Conservation (phyloP, 2,113 vertebrate genomes). For the Takifugu flavidus region DNA sequence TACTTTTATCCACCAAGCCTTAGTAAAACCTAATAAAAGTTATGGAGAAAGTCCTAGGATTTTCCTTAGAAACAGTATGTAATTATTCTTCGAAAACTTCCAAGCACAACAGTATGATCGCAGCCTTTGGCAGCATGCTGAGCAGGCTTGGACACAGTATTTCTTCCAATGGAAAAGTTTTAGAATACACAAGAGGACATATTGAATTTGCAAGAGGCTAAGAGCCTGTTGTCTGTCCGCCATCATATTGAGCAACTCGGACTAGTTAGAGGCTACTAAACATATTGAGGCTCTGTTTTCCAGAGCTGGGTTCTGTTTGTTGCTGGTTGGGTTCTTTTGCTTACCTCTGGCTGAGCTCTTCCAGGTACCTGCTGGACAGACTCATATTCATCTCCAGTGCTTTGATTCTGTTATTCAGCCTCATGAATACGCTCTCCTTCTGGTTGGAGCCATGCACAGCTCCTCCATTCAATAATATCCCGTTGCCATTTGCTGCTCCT, state of each 20-base stretch:
- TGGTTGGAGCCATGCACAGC: constrained; percentile 92
- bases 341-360: constrained; percentile 97
- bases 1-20: no score
- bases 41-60: no score
- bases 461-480: constrained; percentile 38
- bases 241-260: no score
- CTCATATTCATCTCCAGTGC: constrained; percentile 99
- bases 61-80: no score
- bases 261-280: no score
- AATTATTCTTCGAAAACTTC: no score
- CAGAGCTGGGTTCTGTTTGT: not conserved
- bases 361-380: constrained; percentile 93
- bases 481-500: constrained; percentile 83
- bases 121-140: not conserved
- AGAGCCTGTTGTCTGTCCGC: no score
- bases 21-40: no score
- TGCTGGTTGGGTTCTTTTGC: not conserved
- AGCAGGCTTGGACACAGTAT: not conserved
- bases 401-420: constrained; percentile 97
- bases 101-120: no score
- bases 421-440: constrained; percentile 98
- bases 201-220: no score
- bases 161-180: no score
- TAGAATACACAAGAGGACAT: no score
- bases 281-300: not conserved